Evolutionary conservation across 1,140 invertebrate genomes (phyloP), one percentile per base, ranked within the genome.

Genomic region (Streblospio benedicti): DNA sequence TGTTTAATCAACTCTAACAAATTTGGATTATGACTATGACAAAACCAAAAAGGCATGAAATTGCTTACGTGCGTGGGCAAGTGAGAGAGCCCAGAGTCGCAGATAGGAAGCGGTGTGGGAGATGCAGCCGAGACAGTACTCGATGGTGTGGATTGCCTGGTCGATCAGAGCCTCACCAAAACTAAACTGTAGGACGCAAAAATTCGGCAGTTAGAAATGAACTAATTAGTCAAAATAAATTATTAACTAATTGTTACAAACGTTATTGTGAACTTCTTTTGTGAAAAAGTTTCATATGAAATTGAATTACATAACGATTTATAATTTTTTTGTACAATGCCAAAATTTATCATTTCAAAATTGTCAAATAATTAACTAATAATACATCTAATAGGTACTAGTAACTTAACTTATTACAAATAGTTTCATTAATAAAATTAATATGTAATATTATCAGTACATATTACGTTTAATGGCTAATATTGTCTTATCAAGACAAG

Each of bases 51-150:
- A 38, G 9, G n/a, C 35, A n/a, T 38, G 35, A n/a, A 9, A 9
- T n/a, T n/a, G n/a, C 0, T 0, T 84, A 92, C 90, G 91, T 56
- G 89, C 88, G 79, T 97, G 94, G 67, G 94, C 94, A 57, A 97
- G 81, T 63, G 91, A 94, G 47, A 97, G 78, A 41, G 94, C 94
- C 94, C 94, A 98, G 27, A 98, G 80, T 69, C 94, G 90, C 4
- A 97, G 82, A 63, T 98, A 97, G 0, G 93, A 96, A 0, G 94
- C 94, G 0, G 94, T 97, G 71, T 97, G 93, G 0, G 93, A 96
- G 58, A 98, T 87, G 65, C 91, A 96, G 68, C 93, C 94, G 20
- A 97, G 83, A 67, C 93, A 91, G 75, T 93, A 97, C 81, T 98
- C 94, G 68, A 98, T 97, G 4, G 94, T 97, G 72, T 97, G 93